Base-by-base conservation (phyloP, 2,113 vertebrate genomes). In the Corvus cornix region DNA sequence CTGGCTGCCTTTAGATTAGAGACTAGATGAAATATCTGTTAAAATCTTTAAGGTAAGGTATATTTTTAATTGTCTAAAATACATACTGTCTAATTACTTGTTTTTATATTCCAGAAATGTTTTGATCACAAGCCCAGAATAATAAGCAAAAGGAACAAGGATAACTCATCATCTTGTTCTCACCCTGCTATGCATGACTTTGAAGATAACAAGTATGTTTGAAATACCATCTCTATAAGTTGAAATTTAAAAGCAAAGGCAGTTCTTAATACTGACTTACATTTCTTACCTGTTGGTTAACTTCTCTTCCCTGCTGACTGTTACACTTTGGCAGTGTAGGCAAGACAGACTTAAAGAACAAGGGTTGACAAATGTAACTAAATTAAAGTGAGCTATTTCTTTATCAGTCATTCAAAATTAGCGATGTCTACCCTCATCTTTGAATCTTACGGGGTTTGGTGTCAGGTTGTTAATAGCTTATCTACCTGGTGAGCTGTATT, bases 51-150 rank as follows among this genome's bases (percentile, higher is more conserved):
- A 22, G 35, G 30, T 60, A 55, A 51, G 41, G 18, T 77, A 5
- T 73, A 21, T 83, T 88, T 73, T 80, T 26, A 44, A 53, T 56
- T 77, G 51, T 37, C 48, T 59, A 84, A 91, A 87, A 92, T 67
- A 60, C 4, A 49, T 75, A 81, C 70, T 73, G 15, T 95, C 7
- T 93, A 92, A 97, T 84, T 55, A 51, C 52, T 91, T 84, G 58
- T 60, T 94, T 95, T 89, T 98, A 11, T 98, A 31, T 98, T 98
- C 35, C 97, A 99, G 99, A 99, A 99, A 96, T 99, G 99, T 98
- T 99, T 99, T 98, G 99, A 99, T 97, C 99, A 99, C 98, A 99
- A 99, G 95, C 99, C 99, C 86, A 98, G 99, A 98, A 99, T 99
- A 97, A 99, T 99, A 98, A 99, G 99, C 98, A 99, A 99, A 98